Conservation (phyloP, 2,797 vertebrate species). For the Leptoclinus maculatus region DNA sequence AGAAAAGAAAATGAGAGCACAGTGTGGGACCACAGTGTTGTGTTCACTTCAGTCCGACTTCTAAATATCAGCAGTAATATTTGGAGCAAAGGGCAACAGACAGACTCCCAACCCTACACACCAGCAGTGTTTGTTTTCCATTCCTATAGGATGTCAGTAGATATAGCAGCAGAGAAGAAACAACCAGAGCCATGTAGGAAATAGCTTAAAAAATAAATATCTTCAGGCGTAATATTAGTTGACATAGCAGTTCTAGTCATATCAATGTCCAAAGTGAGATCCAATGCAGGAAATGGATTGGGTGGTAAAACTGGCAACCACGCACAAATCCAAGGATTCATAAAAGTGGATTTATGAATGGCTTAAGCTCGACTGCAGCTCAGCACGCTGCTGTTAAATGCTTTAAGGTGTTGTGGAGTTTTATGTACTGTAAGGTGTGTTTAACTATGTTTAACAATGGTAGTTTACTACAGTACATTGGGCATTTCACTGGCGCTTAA, state of each 20-base stretch:
- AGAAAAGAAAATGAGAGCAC: background rate
- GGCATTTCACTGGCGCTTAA: conserved; percentile 49
- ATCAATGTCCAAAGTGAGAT: conserved; percentile 45
- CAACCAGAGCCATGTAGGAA: conserved; percentile 34
- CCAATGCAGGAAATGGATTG: conserved; percentile 34
- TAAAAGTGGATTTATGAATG: conserved; percentile 50
- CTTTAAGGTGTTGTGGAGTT: conserved; percentile 25
- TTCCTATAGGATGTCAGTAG: conserved; percentile 56
- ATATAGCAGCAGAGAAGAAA: conserved; percentile 36
- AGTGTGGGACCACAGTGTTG: background rate
- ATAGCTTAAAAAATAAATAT: conserved; percentile 59
- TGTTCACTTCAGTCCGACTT: conserved; percentile 2
- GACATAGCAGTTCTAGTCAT: conserved; percentile 36
- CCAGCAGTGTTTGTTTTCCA: conserved; percentile 58
- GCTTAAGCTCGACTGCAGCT: conserved; percentile 2
- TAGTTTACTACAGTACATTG: conserved; percentile 38
- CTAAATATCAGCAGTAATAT: conserved; percentile 38
- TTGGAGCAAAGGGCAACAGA: conserved; percentile 37
- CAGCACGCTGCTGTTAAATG: conserved; percentile 23
- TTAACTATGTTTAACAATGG: conserved; percentile 38
- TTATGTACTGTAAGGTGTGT: conserved; percentile 33
- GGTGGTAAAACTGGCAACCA: conserved; percentile 37
- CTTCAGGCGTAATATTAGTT: conserved; percentile 41
- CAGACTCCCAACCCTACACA: conserved; percentile 20
- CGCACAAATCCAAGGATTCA: conserved; percentile 30